A percentile compares a stretch with the other conserved stretches of the same genome.
phyloP scores from a whole-genome alignment of 2,888 invertebrate genomes.

The Nesidiocoris tenuis region DNA sequence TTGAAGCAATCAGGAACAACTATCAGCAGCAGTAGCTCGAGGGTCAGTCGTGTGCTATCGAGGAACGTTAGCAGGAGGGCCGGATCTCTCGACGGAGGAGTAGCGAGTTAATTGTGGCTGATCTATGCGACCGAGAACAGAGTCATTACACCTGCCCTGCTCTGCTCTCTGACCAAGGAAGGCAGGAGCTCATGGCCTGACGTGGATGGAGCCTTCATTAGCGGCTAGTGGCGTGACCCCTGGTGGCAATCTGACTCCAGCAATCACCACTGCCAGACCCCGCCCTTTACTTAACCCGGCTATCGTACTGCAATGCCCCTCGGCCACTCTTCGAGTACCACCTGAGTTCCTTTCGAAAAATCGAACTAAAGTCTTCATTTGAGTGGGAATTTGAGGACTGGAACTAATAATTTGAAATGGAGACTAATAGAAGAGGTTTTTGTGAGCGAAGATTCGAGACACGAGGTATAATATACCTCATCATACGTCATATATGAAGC shows the following conservation, averaged over 20 bases:
- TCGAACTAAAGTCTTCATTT: too few relatives aligned
- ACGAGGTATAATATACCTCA: too few relatives aligned
- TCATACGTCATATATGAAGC: too few relatives aligned
- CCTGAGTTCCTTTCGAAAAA: too few relatives aligned
- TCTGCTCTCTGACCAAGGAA: neutral
- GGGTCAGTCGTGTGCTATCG: slow-evolving; percentile 32
- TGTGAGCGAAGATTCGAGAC: too few relatives aligned
- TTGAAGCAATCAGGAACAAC: neutral
- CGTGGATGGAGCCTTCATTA: slow-evolving; percentile 43
- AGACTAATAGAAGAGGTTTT: too few relatives aligned
- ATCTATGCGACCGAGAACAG: slow-evolving; percentile 41
- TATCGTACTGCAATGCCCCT: neutral
- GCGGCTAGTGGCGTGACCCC: slow-evolving; percentile 38
- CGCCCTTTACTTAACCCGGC: neutral
- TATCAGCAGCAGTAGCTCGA: slow-evolving; percentile 10
- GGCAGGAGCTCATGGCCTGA: slow-evolving; percentile 19
- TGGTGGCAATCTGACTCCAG: slow-evolving; percentile 36
- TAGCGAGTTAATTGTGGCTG: slow-evolving; percentile 45
- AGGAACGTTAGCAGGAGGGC: slow-evolving; percentile 3
- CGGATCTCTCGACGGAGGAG: slow-evolving; percentile 1
- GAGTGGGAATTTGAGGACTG: too few relatives aligned
- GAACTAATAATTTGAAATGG: too few relatives aligned
- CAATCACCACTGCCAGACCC: slow-evolving; percentile 23
- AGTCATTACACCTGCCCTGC: slow-evolving; percentile 42
- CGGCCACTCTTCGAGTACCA: neutral